Evolutionary conservation across 2,888 invertebrate genomes (phyloP).

Genomic region (Eueremaeus valkanovi): DNA sequence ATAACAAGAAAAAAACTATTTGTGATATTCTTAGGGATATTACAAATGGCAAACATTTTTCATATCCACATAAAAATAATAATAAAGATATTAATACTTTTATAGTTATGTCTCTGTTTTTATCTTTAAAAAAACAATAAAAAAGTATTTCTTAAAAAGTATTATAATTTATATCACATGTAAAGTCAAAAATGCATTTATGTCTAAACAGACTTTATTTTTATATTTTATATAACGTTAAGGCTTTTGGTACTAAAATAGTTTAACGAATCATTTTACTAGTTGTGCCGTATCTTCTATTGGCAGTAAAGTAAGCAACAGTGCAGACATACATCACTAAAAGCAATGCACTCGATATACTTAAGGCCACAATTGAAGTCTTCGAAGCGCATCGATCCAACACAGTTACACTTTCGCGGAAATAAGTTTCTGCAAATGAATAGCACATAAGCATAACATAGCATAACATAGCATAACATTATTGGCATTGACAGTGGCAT

Average conservation of each 20-base stretch:
- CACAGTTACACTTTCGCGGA: conserved; percentile 35
- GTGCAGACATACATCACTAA: conserved; percentile 84
- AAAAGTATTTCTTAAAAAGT: background rate
- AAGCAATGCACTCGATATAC: conserved; percentile 83
- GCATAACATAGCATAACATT: too few relatives aligned
- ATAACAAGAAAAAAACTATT: too few relatives aligned
- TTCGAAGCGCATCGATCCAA: conserved; percentile 69
- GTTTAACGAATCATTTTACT: conserved; percentile 30
- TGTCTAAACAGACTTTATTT: background rate
- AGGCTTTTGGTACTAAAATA: conserved; percentile 9
- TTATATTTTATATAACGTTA: too few relatives aligned
- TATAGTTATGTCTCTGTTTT: background rate
- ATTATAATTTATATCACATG: background rate
- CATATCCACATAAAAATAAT: too few relatives aligned
- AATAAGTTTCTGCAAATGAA: conserved; percentile 27
- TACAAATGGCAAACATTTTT: conserved; percentile 11
- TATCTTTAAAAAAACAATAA: background rate
- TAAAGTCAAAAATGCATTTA: conserved; percentile 5
- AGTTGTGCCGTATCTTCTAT: conserved; percentile 21
- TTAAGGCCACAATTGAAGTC: conserved; percentile 81
- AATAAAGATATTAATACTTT: too few relatives aligned
- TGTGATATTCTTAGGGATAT: too few relatives aligned
- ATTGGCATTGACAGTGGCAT: background rate
- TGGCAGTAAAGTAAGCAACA: conserved; percentile 74
- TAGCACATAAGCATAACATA: conserved; percentile 1